Base-by-base conservation (phyloP, 37 sponge, comb jelly and placozoan genomes). In the Hexactinellida sp. region DNA sequence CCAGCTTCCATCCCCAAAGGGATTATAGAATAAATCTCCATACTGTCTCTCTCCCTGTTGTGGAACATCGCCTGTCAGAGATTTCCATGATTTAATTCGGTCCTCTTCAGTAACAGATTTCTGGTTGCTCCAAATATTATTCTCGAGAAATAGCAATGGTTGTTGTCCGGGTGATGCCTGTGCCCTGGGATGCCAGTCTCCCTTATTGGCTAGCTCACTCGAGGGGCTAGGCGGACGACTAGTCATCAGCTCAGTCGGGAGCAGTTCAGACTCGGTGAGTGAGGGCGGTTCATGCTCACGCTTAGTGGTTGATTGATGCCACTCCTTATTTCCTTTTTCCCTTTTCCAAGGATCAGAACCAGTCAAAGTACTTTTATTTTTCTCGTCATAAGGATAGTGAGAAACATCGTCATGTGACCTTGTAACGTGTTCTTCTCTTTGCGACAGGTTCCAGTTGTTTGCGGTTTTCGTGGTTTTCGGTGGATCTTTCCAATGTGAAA, bases 401-500 rank as follows among this genome's bases (percentile, higher is more conserved):
- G 34, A 63, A 63, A 7, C 13, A 63, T 63, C 76, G 30, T 63
- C 76, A n/a, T 63, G 76, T 25, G 76, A 63, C 32, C 30, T 28
- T 63, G 76, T 63, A 63, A 63, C 21, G 3, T 63, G 25, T 23
- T 63, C 13, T 7, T 63, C 13, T 3, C 34, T n/a, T 23, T 5
- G 30, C 25, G 21, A 7, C 13, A 10, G 3, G 25, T 63, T n/a
- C 30, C 76, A 63, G 21, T 28, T 63, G 21, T n/a, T 23, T n/a
- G n/a, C n/a, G n/a, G n/a, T n/a, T n/a, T 63, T 63, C 76, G 3
- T 10, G 34, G 5, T 7, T 32, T 63, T 25, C 19, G 3, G 3
- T 63, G 25, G 25, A 32, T 63, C 76, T 21, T 28, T 63, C 76
- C 76, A 63, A 63, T 63, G 76, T 63, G 76, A 63, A n/a, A 63